Conservation (phyloP, 2,797 vertebrate species). For the Hafferia zeledoni region DNA sequence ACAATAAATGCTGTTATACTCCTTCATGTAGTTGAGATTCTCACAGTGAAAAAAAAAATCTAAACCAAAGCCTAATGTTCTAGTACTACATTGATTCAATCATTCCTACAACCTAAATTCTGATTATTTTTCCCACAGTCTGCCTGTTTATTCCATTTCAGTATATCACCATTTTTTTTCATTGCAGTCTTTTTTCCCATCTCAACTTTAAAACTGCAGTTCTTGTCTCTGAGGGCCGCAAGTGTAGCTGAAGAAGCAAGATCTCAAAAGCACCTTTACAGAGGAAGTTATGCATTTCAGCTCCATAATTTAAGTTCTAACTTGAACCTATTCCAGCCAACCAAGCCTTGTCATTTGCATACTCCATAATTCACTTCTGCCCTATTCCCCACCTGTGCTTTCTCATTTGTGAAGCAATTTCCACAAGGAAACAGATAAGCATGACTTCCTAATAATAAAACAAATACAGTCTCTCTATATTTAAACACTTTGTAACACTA, state of each 20-base stretch:
- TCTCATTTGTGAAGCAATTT: background rate
- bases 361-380: background rate
- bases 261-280: background rate
- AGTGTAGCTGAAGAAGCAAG: background rate
- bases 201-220: background rate
- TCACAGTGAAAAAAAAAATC: background rate
- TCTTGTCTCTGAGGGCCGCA: background rate
- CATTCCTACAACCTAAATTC: background rate
- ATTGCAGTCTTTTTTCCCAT: background rate
- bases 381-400: background rate
- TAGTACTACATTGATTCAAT: background rate
- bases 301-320: background rate
- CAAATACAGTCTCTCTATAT: background rate
- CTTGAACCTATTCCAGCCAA: background rate
- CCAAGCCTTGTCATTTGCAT: background rate
- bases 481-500: background rate
- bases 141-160: background rate
- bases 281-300: background rate
- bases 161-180: background rate
- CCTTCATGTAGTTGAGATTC: background rate
- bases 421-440: background rate
- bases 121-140: background rate
- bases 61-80: background rate
- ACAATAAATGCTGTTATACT: background rate
- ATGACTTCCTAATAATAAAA: background rate